These are phyloP conservation scores for Etheostoma perlongum DNA, from an alignment of 2,797 vertebrate genomes.

Conservation along the genomic window DNA sequence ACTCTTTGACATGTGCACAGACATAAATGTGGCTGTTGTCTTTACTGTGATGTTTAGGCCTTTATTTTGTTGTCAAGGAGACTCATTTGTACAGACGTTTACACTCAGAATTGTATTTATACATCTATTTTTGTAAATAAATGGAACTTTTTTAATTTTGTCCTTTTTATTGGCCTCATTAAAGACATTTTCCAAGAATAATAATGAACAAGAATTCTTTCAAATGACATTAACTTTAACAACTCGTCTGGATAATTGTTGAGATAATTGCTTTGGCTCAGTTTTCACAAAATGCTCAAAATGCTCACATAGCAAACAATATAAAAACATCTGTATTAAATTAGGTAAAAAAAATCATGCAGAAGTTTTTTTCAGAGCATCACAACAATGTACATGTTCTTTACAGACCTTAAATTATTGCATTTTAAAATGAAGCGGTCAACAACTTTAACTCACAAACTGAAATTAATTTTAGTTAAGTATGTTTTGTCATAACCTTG, in stretches of 20 bases:
- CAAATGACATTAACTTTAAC: background rate
- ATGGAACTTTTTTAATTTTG: conserved; percentile 26
- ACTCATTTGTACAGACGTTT: conserved; percentile 48
- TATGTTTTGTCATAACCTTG: no score
- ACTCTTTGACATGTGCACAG: background rate
- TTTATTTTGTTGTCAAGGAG: conserved; percentile 22
- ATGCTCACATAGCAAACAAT: background rate
- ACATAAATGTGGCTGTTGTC: background rate
- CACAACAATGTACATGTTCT: no score
- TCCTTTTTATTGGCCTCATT: background rate
- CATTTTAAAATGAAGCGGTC: background rate
- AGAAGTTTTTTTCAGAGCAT: background rate
- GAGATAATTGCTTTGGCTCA: background rate
- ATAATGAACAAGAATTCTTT: background rate
- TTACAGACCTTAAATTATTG: no score
- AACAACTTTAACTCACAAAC: background rate
- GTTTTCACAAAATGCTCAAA: background rate
- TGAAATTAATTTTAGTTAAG: background rate
- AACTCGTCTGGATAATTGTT: background rate
- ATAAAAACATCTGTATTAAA: background rate
- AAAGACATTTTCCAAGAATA: background rate
- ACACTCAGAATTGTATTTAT: conserved; percentile 48
- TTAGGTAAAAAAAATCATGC: background rate
- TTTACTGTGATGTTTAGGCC: conserved; percentile 3
- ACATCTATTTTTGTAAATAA: conserved; percentile 75